A percentile compares a stretch with the other conserved stretches of the same genome.
Conservation (phyloP, 1,140 invertebrate species). For the Aporrectodea caliginosa region DNA sequence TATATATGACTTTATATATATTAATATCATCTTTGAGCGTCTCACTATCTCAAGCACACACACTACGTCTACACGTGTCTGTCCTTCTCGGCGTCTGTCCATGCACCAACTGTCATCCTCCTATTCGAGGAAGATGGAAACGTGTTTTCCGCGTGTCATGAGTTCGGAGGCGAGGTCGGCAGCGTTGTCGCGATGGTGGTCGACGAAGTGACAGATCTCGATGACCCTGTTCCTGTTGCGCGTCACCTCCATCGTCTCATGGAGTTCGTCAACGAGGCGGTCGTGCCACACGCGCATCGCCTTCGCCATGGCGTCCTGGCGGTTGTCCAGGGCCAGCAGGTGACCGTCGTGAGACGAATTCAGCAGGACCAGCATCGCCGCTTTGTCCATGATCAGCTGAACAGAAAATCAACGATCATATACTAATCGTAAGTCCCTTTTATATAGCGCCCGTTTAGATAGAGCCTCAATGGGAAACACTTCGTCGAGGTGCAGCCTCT, state of each 20-base stretch:
- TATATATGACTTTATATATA: too few relatives aligned
- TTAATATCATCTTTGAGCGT: too few relatives aligned
- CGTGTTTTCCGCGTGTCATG: neutral
- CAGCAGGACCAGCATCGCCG: neutral
- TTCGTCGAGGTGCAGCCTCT: too few relatives aligned
- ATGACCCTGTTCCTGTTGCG: neutral
- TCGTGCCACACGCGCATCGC: neutral
- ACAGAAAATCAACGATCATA: too few relatives aligned
- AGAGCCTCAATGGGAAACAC: too few relatives aligned
- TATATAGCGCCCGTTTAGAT: too few relatives aligned
- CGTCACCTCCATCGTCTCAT: neutral
- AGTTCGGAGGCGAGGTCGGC: neutral
- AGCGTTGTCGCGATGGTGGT: neutral
- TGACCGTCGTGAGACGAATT: neutral
- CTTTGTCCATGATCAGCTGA: neutral
- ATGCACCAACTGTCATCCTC: too few relatives aligned
- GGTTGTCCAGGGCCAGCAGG: neutral
- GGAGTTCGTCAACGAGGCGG: neutral
- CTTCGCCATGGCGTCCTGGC: neutral
- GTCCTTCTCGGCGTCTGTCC: too few relatives aligned
- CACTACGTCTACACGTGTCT: too few relatives aligned
- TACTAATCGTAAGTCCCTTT: too few relatives aligned
- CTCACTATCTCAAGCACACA: too few relatives aligned
- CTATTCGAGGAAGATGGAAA: neutral
- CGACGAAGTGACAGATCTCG: neutral